Percentiles rank a stretch among this genome's conserved stretches.
These are phyloP conservation scores for Amblyteles armatorius DNA, from an alignment of 2,888 invertebrate genomes.

Conservation along the genomic window DNA sequence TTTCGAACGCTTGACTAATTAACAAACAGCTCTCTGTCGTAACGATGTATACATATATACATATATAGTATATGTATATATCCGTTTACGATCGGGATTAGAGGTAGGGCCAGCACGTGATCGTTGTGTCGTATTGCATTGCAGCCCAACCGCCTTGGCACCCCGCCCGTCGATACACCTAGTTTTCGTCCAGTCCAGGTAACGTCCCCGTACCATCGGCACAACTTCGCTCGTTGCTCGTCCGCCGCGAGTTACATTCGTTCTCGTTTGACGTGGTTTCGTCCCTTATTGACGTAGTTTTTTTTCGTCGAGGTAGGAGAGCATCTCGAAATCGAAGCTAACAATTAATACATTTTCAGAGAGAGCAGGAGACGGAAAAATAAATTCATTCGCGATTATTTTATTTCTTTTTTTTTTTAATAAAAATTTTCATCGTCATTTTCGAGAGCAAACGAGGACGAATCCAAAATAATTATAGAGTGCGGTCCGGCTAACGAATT, in stretches of 20 bases:
- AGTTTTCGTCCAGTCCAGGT: slow-evolving; percentile 83
- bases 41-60: slow-evolving; percentile 47
- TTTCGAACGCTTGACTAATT: slow-evolving; percentile 80
- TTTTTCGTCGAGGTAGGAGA: slow-evolving; percentile 9
- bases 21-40: slow-evolving; percentile 80
- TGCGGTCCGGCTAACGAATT: slow-evolving; percentile 29
- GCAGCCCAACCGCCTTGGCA: slow-evolving; percentile 82
- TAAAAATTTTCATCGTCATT: neutral
- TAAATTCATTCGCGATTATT: no score
- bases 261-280: slow-evolving; percentile 40
- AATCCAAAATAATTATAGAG: neutral
- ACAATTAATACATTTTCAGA: neutral
- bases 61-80: neutral
- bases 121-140: slow-evolving; percentile 81
- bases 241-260: slow-evolving; percentile 25
- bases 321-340: neutral
- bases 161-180: slow-evolving; percentile 81
- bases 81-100: slow-evolving; percentile 43
- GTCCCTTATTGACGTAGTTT: neutral
- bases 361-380: no score
- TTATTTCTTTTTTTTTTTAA: neutral
- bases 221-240: slow-evolving; percentile 61
- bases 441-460: slow-evolving; percentile 33
- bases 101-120: slow-evolving; percentile 76
- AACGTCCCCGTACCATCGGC: slow-evolving; percentile 78